These are phyloP conservation scores for Ursus arctos DNA, from an alignment of 2,113 vertebrate genomes.

Conservation along the genomic window DNA sequence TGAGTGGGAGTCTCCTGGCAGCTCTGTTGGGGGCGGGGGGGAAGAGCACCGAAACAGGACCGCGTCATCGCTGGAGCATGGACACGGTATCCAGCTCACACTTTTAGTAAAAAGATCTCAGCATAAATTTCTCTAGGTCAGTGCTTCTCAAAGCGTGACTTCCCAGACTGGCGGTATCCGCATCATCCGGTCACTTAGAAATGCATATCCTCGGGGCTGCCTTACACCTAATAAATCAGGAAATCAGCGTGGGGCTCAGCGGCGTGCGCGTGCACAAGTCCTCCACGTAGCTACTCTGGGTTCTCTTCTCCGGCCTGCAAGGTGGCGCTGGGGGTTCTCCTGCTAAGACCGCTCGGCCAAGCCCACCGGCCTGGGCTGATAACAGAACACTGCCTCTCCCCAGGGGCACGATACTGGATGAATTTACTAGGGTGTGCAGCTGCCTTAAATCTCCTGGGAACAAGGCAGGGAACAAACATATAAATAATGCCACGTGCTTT, in stretches of 20 bases:
- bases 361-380: not conserved
- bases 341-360: not conserved
- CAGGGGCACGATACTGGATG: not conserved
- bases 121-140: not conserved
- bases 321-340: not conserved
- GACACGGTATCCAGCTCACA: not conserved
- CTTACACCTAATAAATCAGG: not conserved
- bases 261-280: not conserved
- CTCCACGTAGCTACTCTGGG: no score
- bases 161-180: not conserved
- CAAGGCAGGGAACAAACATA: conserved; percentile 61
- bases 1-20: not conserved
- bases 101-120: not conserved
- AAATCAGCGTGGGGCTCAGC: not conserved
- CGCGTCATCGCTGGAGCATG: not conserved
- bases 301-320: not conserved
- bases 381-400: not conserved
- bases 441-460: conserved; percentile 70
- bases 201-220: not conserved
- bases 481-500: conserved; percentile 47
- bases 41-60: not conserved
- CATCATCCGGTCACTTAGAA: not conserved
- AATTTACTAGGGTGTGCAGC: not conserved
- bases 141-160: not conserved
- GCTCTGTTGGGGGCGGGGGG: not conserved